A percentile compares a stretch with the other conserved stretches of the same genome.
These are phyloP conservation scores for Melikaiella ostensackeni DNA, from an alignment of 2,888 invertebrate species.

Conservation along the genomic window DNA sequence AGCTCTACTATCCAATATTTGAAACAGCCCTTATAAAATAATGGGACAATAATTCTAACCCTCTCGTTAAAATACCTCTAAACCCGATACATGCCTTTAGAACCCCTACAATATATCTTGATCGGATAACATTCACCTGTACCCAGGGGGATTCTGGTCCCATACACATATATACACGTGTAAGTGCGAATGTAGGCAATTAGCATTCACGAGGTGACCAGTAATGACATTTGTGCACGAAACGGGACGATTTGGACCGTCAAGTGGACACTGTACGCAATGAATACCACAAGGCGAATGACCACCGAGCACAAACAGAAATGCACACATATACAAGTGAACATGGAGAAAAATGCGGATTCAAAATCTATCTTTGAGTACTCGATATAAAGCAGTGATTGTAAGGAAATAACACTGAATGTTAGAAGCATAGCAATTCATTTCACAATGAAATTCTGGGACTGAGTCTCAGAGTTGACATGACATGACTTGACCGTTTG, in stretches of 20 bases:
- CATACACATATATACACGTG: neutral
- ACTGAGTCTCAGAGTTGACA: too few species aligned
- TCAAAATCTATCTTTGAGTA: too few species aligned
- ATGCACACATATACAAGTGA: neutral
- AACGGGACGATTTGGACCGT: conserved; percentile 38
- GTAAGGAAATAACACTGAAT: too few species aligned
- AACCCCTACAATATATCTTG: neutral
- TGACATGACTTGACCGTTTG: too few species aligned
- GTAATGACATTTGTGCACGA: conserved; percentile 29
- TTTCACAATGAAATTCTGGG: too few species aligned
- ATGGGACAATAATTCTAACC: neutral
- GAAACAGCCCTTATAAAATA: neutral
- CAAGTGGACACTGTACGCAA: neutral
- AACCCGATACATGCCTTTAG: neutral
- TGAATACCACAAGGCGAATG: conserved; percentile 10
- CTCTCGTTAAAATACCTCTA: conserved; percentile 18
- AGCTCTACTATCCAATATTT: neutral
- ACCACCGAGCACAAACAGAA: conserved; percentile 5
- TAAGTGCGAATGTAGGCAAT: conserved; percentile 10
- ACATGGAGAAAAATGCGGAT: too few species aligned
- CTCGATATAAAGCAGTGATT: too few species aligned
- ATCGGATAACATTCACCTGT: conserved; percentile 1
- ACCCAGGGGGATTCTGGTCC: neutral
- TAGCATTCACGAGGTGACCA: conserved; percentile 35
- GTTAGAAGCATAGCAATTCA: too few species aligned